Evolutionary conservation across 2,888 invertebrate genomes (phyloP).

Genomic region (Athalia rosae): DNA sequence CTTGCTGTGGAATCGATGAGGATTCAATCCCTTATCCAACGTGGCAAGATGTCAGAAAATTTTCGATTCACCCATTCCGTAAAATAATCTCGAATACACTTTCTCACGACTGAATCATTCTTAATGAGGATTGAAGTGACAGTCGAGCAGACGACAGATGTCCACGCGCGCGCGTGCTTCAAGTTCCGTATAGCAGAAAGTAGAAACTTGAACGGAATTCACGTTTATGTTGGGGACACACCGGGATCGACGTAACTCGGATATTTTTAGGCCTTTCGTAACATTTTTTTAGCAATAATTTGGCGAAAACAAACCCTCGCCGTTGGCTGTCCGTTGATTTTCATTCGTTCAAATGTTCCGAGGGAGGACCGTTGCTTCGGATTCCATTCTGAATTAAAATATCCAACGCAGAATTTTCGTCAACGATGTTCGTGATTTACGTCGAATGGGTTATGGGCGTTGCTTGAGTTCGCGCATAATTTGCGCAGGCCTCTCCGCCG

Average conservation of each 20-base stretch:
- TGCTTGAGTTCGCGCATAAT: slow-evolving; percentile 9
- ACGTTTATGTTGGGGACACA: neutral
- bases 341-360: no score
- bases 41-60: no score
- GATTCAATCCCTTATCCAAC: no score
- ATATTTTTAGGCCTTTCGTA: neutral
- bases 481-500: slow-evolving; percentile 38
- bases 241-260: neutral
- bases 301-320: no score
- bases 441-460: slow-evolving; percentile 2
- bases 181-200: neutral
- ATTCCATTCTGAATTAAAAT: no score
- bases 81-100: neutral
- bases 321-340: no score
- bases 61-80: no score
- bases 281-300: no score
- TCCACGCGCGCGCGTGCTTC: slow-evolving; percentile 22
- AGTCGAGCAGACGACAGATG: slow-evolving; percentile 32
- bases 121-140: slow-evolving; percentile 15
- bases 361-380: no score
- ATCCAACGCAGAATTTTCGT: neutral
- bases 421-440: neutral
- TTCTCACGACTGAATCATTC: neutral
- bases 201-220: slow-evolving; percentile 1
- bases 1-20: no score